Percentiles rank a stretch among this genome's conserved stretches.
Evolutionary conservation across 1,140 invertebrate genomes (phyloP).

Genomic region (Ostrea denselamellosa): DNA sequence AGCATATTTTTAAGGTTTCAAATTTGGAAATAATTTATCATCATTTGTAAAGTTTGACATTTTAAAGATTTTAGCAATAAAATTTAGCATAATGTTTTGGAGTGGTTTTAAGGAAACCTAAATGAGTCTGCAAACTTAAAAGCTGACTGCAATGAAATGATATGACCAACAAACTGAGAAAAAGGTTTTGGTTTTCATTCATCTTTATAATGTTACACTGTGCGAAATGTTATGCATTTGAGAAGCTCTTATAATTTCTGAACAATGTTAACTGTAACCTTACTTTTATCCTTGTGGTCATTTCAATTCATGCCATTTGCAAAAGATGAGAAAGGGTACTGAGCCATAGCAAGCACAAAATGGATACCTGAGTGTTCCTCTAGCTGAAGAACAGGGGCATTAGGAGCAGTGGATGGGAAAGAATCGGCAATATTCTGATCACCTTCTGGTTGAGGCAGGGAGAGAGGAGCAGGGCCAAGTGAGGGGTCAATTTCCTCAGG

Average conservation of each 20-base stretch:
- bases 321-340: background rate
- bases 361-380: slow-evolving; percentile 34
- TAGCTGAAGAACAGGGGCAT: slow-evolving; percentile 26
- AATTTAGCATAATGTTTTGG: background rate
- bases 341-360: background rate
- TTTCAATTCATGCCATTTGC: background rate
- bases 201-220: too few relatives aligned
- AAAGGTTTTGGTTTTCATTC: too few relatives aligned
- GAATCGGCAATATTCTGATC: slow-evolving; percentile 26
- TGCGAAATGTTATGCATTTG: too few relatives aligned
- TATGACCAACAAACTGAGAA: background rate
- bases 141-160: background rate
- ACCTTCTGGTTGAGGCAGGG: slow-evolving; percentile 6
- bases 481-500: background rate
- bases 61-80: background rate
- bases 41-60: background rate
- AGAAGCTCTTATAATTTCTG: background rate
- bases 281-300: background rate
- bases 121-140: background rate
- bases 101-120: background rate
- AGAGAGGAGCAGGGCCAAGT: slow-evolving; percentile 28
- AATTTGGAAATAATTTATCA: background rate
- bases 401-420: background rate
- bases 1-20: background rate
- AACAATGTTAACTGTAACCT: background rate